phyloP scores from a whole-genome alignment of 37 sponge, comb jelly and placozoan species.

The Spongilla lacustris region DNA sequence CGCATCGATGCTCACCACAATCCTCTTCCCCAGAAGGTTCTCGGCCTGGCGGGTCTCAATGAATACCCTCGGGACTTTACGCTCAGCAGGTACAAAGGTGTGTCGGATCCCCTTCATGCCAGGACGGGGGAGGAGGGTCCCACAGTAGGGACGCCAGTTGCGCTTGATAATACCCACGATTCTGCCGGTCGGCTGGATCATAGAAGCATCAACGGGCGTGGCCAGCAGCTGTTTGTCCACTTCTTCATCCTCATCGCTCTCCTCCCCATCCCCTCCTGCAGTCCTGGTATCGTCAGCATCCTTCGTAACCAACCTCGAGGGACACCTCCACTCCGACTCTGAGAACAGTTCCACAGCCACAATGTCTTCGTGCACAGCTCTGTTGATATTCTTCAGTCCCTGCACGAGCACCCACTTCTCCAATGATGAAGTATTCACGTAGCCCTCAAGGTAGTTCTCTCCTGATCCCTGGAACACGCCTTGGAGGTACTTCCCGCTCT shows the following conservation, averaged over 20 bases:
- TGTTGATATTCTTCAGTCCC: conserved; percentile 78
- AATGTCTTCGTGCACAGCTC: conserved; percentile 91
- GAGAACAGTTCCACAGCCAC: conserved; percentile 92
- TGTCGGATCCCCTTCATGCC: conserved; percentile 30
- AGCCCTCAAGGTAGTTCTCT: conserved; percentile 89
- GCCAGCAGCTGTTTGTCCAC: neutral
- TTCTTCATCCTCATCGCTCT: conserved; percentile 17
- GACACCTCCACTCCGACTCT: conserved; percentile 78
- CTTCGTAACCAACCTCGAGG: conserved; percentile 74
- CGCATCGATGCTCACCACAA: conserved; percentile 92
- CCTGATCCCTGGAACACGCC: conserved; percentile 84
- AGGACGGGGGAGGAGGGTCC: conserved; percentile 79
- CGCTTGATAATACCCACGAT: conserved; percentile 94
- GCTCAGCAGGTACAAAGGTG: conserved; percentile 90
- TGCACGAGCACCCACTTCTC: conserved; percentile 76
- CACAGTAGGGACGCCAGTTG: conserved; percentile 95
- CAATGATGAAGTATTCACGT: conserved; percentile 49
- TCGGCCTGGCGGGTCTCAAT: conserved; percentile 82
- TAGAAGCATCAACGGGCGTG: neutral
- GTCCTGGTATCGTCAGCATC: conserved; percentile 27
- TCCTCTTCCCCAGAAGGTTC: conserved; percentile 84
- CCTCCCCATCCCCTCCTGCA: neutral
- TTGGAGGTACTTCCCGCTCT: conserved; percentile 73
- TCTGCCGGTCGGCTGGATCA: conserved; percentile 60
- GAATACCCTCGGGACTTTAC: conserved; percentile 77